Conservation (phyloP, 2,888 invertebrate species). For the Stenurella melanura region DNA sequence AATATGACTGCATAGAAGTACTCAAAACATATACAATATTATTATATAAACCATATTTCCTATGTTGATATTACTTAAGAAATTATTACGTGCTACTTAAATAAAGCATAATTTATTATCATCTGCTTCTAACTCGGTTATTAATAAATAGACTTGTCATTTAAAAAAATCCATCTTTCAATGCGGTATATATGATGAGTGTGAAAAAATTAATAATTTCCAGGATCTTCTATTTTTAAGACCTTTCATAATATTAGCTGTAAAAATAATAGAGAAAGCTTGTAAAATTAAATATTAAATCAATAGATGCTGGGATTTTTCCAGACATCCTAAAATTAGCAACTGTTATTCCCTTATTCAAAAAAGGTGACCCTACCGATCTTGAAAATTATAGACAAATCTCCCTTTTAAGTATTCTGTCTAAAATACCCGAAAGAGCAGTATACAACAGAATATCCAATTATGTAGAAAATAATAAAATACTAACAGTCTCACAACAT, state of each 20-base stretch:
- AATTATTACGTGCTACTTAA: constrained; percentile 62
- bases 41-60: constrained; percentile 63
- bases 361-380: too few relatives aligned
- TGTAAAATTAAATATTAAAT: neutral
- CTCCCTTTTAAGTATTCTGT: too few relatives aligned
- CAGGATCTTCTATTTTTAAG: neutral
- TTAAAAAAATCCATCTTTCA: constrained; percentile 18
- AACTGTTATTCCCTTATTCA: too few relatives aligned
- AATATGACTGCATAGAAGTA: constrained; percentile 57
- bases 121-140: constrained; percentile 43
- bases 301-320: too few relatives aligned
- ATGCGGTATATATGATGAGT: neutral
- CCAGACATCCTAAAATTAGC: too few relatives aligned
- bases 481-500: too few relatives aligned
- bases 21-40: constrained; percentile 52
- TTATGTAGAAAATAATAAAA: too few relatives aligned
- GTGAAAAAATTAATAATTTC: constrained; percentile 14
- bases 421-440: too few relatives aligned
- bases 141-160: constrained; percentile 45
- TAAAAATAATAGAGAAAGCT: neutral
- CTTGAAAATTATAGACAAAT: too few relatives aligned
- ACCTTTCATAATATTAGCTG: neutral
- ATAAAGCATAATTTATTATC: constrained; percentile 56
- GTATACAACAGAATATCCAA: too few relatives aligned
- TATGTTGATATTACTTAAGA: constrained; percentile 60